Base-by-base conservation (phyloP, 2,888 invertebrate species). In the Galerucella nymphaeae region DNA sequence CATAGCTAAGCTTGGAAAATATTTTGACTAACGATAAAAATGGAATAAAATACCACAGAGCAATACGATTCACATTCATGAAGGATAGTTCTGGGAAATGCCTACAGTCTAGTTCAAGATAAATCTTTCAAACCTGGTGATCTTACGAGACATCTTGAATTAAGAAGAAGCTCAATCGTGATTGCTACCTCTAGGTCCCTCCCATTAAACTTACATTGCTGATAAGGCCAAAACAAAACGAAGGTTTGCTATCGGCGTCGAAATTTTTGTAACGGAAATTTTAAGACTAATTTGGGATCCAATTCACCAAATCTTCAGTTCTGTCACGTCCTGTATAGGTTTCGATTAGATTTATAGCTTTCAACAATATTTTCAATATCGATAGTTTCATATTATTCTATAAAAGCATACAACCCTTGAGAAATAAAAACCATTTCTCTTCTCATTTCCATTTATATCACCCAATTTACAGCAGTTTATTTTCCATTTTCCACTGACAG, bases 371-470 rank as follows among this genome's bases (percentile, higher is more conserved):
- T 18, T 53, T 18, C 53, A 53, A 53, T 53, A 18, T 9, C 38
- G 38, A 38, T 59, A 59, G 59, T 38, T 10, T 59, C 38, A 59
- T 38, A 38, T n/a, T 59, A 59, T 59, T 59, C 30, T 30, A 16
- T 8, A 14, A 11, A 16, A 38, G n/a, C 59, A 38, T 59, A 16
- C 14, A 38, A n/a, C 14, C 59, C 38, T 23, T 3, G 38, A 59
- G 10, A n/a, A 59, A n/a, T 14, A 38, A 41, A 66, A 67, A 42
- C 30, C n/a, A 9, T 67, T 18, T 42, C 38, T 23, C 23, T 10
- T 61, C 61, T 61, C 41, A 62, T 69, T 69, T 69, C 62, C 69
- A 69, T 69, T 69, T 69, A 69, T 62, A 62, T 69, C 62, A 55
- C 45, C 55, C 41, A 61, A 62, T 69, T 69, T 69, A 48, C 62